phyloP scores from a whole-genome alignment of 2,113 vertebrate genomes.

The Centrocercus urophasianus region DNA sequence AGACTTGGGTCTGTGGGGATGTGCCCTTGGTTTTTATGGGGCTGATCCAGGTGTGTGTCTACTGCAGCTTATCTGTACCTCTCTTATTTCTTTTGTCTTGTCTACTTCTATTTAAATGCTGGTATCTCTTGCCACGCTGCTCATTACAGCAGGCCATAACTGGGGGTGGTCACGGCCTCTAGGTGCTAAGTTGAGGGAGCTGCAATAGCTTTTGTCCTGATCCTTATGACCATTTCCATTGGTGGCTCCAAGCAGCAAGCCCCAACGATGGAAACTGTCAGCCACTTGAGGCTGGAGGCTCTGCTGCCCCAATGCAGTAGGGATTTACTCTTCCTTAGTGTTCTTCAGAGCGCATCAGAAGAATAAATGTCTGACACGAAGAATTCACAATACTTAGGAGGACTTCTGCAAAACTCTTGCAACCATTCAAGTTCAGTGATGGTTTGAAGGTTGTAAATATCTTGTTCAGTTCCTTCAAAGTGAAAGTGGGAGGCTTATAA shows the following conservation, averaged over 20 bases:
- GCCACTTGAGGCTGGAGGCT: not conserved
- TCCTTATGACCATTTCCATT: not conserved
- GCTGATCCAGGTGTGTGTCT: not conserved
- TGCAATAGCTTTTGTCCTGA: not conserved
- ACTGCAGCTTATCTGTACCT: not conserved
- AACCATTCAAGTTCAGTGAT: not conserved
- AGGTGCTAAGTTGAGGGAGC: not conserved
- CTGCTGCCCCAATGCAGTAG: not conserved
- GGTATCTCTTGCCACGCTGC: accelerated
- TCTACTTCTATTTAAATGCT: not conserved
- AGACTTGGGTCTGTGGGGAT: accelerated
- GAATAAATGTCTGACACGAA: not conserved
- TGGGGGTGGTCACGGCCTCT: not conserved
- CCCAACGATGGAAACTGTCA: not conserved
- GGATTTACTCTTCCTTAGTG: not conserved
- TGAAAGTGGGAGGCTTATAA: not conserved
- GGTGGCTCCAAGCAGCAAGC: not conserved
- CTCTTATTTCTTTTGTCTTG: not conserved
- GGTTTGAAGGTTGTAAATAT: not conserved
- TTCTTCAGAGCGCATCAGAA: accelerated
- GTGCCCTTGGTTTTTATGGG: not conserved
- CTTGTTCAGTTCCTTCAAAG: not conserved
- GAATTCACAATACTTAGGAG: not conserved
- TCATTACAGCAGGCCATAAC: not conserved
- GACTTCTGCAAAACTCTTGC: not conserved